A percentile compares a stretch with the other conserved stretches of the same genome.
phyloP scores from a whole-genome alignment of 2,888 invertebrate genomes.

The Rotaria magnacalcarata region DNA sequence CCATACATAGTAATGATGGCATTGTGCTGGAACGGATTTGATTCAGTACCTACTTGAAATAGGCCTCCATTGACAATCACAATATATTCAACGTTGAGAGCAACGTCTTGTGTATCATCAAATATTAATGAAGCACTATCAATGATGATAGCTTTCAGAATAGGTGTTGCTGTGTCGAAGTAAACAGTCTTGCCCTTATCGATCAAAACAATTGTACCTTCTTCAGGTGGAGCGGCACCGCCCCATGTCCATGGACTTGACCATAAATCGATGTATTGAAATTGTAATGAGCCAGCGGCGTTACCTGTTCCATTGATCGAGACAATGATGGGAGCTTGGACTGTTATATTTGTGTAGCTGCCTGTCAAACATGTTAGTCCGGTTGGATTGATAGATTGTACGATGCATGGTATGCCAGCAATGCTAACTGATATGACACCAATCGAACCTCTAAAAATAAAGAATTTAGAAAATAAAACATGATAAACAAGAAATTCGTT shows the following conservation, averaged over 20 bases:
- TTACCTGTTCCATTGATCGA: not conserved
- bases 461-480: no score
- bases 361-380: constrained; percentile 41
- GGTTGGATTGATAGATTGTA: not conserved
- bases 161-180: constrained; percentile 53
- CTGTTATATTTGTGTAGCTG: not conserved
- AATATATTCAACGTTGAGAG: constrained; percentile 46
- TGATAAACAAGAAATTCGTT: no score
- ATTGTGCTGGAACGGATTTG: constrained; percentile 45
- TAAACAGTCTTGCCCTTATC: constrained; percentile 52
- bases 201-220: constrained; percentile 54
- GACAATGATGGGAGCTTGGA: not conserved
- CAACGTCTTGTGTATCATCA: constrained; percentile 46
- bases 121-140: constrained; percentile 50
- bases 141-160: constrained; percentile 54
- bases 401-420: not conserved
- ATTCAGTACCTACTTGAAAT: constrained; percentile 47
- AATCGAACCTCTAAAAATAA: not conserved
- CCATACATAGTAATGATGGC: constrained; percentile 47
- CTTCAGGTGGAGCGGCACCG: constrained; percentile 50
- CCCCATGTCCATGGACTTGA: constrained; percentile 54
- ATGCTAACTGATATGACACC: not conserved
- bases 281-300: constrained; percentile 48
- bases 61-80: constrained; percentile 46
- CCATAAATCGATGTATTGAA: constrained; percentile 55